Evolutionary conservation across 2,888 invertebrate genomes (phyloP), one percentile per base, ranked within the genome.

Genomic region (Entomobrya multifasciata): DNA sequence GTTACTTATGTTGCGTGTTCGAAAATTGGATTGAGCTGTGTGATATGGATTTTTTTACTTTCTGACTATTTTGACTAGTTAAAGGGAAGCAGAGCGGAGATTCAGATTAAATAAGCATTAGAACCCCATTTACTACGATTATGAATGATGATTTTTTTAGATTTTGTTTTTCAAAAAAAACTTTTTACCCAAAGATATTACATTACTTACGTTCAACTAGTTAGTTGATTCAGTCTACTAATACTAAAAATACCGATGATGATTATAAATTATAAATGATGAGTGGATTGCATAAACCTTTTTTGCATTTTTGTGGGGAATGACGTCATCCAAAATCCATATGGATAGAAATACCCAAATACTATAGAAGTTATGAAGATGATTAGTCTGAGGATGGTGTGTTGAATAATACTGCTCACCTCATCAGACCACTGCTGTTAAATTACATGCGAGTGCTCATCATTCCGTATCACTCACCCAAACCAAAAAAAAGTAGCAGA

Each of bases 1-100:
- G 74, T 49, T 74, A 36, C 36, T 6, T n/a, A 74, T 8, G n/a
- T 72, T 22, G 78, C 78, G 78, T 78, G 79, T 30, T 79, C 30
- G 30, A 55, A 27, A 52, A 74, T 52, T 52, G 27, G 55, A 36
- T 25, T 2, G 22, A 25, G 25, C 8, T 25, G 67, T 67, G 17
- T 17, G 13, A 17, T 22, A 22, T 13, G 22, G 25, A 6, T 6
- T 4, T 60, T 60, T 60, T 27, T 60, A 25, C 13, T 20, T 17
- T 13, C n/a, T n/a, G 17, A 13, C 27, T 22, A 4, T 13, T 11
- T 13, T 15, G 27, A 62, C 70, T 3, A 44, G 11, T 44, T 11
- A 47, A 49, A 15, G 44, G 44, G 25, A 47, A 70, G 30, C 62
- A 62, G 62, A 62, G 62, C 62, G 62, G 30, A 62, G 62, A 62